Base-by-base conservation (phyloP, 2,113 vertebrate species). In the Ophiodon elongatus region DNA sequence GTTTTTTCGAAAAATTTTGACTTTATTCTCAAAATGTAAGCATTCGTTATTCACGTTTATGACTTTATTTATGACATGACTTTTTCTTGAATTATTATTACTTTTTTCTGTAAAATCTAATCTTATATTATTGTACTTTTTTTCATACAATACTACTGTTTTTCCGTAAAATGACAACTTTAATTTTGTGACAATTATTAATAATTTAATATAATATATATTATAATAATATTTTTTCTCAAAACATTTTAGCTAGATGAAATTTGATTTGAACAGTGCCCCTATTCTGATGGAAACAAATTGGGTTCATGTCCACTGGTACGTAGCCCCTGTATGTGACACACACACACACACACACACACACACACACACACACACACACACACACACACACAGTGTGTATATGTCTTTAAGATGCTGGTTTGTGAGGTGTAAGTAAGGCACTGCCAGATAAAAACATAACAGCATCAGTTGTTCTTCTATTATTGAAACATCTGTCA, bases 401-500 rank as follows among this genome's bases (percentile, higher is more conserved):
- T 25, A 9, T 70, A n/a, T 77, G 11, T 89, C 37, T 77, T 29
- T 64, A 76, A 71, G 68, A 76, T 64, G 37, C 17, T 31, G 37
- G 29, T 57, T 27, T 57, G 54, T 45, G 14, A 33, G 66, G 47
- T 59, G 7, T 27, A 57, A 68, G 75, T 73, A 45, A 63, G 70
- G 80, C 65, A 52, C 35, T 59, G 56, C 9, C 56, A 82, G 79
- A 90, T 82, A 73, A 73, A 76, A 90, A 80, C 41, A 84, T 73
- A 79, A 80, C 63, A 68, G 76, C 67, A 29, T 80, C 64, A 33
- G 33, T 89, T 92, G 73, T 86, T 86, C 89, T 83, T 85, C 76
- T 73, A 78, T 87, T 76, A 78, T 63, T 83, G 76, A 86, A 88
- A 85, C 78, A 74, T 92, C 88, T 90, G 74, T 89, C 90, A 88